Base-by-base conservation (phyloP, 1,140 invertebrate genomes). In the Pseudomyrmex dendroicus region DNA sequence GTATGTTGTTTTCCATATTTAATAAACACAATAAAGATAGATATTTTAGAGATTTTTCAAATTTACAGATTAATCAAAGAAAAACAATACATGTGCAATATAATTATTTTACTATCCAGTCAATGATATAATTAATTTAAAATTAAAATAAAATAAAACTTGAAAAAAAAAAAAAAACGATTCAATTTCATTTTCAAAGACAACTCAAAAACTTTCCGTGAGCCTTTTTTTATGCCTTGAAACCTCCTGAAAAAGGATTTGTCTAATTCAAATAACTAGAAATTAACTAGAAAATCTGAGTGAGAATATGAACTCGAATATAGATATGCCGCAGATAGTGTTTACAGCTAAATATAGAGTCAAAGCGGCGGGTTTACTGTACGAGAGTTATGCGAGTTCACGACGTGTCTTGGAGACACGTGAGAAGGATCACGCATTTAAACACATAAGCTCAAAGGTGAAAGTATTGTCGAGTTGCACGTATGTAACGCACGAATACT, bases 331-430 rank as follows among this genome's bases (percentile, higher is more conserved):
- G 15, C 15, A 35, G 15, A 80, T 72, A 72, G 54, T 35, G 35
- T 80, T 80, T 80, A 80, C 66, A 35, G 54, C 66, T 80, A 80
- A 72, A 80, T 70, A 80, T 80, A 80, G 66, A 72, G 10, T 9
- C 22, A 52, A 25, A 59, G 15, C 20, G 52, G 46, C 15, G 66
- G 66, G 54, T 80, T 72, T 61, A 80, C 62, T 70, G 76, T 48
- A 56, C 70, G 78, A 20, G 78, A 73, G 78, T 62, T 82, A 73
- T 73, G 68, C 59, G 48, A 52, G 80, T 73, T 74, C 72, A 76
- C 57, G 13, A 9, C n/a, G 54, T 22, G 44, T 17, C 35, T 35
- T 44, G 54, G 22, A 80, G 52, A 72, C 77, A 80, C 77, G 77
- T 80, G 73, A 77, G 12, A 46, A 77, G 25, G 66, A 72, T 80